Conservation (phyloP, 2,113 vertebrate genomes). For the Camarhynchus parvulus region DNA sequence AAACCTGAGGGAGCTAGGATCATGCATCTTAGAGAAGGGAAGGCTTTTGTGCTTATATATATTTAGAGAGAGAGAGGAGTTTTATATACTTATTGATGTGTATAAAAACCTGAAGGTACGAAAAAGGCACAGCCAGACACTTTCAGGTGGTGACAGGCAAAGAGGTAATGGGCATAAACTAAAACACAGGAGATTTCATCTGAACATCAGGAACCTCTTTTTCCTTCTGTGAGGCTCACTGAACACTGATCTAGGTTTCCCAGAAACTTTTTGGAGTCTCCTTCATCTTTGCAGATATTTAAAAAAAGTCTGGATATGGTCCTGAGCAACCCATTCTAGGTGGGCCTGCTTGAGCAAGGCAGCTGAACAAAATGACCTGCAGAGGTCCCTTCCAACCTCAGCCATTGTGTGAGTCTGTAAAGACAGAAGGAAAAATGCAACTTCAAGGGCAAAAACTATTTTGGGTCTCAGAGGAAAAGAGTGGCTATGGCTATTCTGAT, state of each 20-base stretch:
- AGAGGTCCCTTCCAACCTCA: neutral
- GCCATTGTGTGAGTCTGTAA: neutral
- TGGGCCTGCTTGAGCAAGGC: neutral
- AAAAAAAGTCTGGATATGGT: accelerated
- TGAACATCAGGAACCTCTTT: neutral
- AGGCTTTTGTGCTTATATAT: neutral
- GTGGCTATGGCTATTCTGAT: neutral
- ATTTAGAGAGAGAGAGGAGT: no score
- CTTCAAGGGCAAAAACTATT: neutral
- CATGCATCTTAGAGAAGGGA: neutral
- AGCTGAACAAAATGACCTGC: neutral
- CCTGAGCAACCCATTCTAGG: neutral
- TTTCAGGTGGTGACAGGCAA: neutral
- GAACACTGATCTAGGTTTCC: neutral
- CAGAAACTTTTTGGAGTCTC: neutral
- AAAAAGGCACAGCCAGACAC: neutral
- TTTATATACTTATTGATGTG: neutral
- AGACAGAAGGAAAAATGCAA: neutral
- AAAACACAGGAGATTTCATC: neutral
- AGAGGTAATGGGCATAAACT: neutral
- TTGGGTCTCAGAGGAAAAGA: neutral
- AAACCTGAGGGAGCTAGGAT: neutral
- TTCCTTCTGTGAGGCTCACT: neutral
- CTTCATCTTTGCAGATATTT: neutral
- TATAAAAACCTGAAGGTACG: neutral